Evolutionary conservation across 2,888 invertebrate genomes (phyloP).

Genomic region (Glaucopsyche alexis): DNA sequence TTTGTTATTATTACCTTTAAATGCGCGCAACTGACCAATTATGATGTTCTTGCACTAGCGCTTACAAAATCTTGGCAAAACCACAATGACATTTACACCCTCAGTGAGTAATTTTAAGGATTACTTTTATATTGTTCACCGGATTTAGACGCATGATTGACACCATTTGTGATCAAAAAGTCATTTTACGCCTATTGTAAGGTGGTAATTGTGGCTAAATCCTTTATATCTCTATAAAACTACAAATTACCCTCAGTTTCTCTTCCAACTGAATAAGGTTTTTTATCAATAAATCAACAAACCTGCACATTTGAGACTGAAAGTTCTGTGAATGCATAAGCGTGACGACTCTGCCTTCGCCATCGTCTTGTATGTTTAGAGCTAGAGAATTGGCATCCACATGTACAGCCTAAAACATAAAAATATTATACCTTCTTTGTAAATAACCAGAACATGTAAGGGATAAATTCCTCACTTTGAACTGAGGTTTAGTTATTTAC

Average conservation of each 20-base stretch:
- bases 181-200: no score
- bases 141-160: no score
- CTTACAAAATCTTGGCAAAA: no score
- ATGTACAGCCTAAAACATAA: constrained; percentile 58
- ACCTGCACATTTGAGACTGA: constrained; percentile 69
- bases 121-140: no score
- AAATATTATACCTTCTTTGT: background rate
- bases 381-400: constrained; percentile 61
- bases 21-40: no score
- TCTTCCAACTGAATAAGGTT: constrained; percentile 7
- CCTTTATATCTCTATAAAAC: no score
- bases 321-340: constrained; percentile 68
- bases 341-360: constrained; percentile 59
- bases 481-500: background rate
- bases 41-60: no score
- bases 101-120: no score
- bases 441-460: background rate
- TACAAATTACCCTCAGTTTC: background rate
- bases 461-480: background rate
- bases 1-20: no score
- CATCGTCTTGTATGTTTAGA: constrained; percentile 65
- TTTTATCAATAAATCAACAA: constrained; percentile 33
- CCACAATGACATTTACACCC: no score
- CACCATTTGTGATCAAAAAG: no score
- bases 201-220: no score